phyloP scores from a whole-genome alignment of 2,113 vertebrate genomes.

The Cairina moschata region DNA sequence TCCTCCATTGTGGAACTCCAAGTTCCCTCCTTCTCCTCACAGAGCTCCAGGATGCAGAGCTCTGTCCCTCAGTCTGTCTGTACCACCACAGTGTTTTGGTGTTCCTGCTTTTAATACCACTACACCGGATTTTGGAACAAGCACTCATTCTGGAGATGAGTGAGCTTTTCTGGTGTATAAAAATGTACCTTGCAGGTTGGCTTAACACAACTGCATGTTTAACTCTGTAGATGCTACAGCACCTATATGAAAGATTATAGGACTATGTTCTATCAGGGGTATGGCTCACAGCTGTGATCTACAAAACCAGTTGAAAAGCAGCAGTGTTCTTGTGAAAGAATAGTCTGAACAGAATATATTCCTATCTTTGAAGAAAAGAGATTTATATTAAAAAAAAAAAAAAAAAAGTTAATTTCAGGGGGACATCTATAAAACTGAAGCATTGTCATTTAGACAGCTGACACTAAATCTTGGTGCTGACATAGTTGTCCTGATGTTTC shows the following conservation, averaged over 20 bases:
- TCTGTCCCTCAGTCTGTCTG: not conserved
- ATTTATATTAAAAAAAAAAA: not conserved
- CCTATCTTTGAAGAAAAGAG: not conserved
- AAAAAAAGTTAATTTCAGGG: not conserved
- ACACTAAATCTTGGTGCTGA: not conserved
- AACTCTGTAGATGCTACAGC: not conserved
- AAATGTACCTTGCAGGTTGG: not conserved
- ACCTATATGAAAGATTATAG: not conserved
- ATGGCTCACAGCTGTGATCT: not conserved
- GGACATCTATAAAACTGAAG: not conserved
- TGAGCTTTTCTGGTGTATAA: not conserved
- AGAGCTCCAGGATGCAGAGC: not conserved
- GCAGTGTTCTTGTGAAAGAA: not conserved
- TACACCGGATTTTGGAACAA: not conserved
- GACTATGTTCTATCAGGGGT: not conserved
- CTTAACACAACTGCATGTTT: not conserved
- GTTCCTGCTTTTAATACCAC: not conserved
- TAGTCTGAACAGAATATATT: not conserved
- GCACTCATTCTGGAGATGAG: not conserved
- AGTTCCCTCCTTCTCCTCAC: not conserved
- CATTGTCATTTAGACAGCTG: not conserved
- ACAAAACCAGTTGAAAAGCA: not conserved
- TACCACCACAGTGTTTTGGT: not conserved
- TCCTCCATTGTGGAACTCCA: too few relatives aligned
- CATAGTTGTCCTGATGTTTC: not conserved